Percentiles rank a stretch among this genome's conserved stretches.
phyloP scores from a whole-genome alignment of 2,113 vertebrate species.

The Erythrolamprus reginae region DNA sequence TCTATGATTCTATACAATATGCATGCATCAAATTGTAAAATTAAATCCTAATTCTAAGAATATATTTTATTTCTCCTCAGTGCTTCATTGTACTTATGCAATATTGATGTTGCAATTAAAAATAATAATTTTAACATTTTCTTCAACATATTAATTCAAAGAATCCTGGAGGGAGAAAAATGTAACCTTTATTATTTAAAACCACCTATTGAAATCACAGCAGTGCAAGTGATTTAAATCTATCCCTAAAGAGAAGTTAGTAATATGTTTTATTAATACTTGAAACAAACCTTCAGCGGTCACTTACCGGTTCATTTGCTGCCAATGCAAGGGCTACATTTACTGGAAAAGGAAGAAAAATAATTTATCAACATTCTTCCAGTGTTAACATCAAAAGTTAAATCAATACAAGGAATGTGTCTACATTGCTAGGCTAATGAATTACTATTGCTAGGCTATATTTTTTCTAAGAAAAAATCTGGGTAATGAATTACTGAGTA shows the following conservation, averaged over 20 bases:
- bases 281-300: conserved; percentile 36
- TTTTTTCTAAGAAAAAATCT: neutral
- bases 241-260: neutral
- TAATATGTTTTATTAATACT: neutral
- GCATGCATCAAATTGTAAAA: neutral
- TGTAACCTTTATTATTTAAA: neutral
- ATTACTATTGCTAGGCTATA: no score
- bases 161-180: no score
- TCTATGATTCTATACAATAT: neutral
- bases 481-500: neutral
- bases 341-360: conserved; percentile 67
- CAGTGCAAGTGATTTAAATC: neutral
- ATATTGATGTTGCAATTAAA: neutral
- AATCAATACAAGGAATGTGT: neutral
- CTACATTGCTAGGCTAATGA: neutral
- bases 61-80: neutral
- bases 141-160: neutral
- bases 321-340: conserved; percentile 88
- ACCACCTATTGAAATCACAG: neutral
- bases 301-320: conserved; percentile 83
- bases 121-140: neutral
- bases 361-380: conserved; percentile 33
- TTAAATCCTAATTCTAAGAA: neutral
- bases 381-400: neutral
- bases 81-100: neutral